A percentile compares a stretch with the other conserved stretches of the same genome.
These are phyloP conservation scores for Argyrosomus regius DNA, from an alignment of 2,797 vertebrate species.

Conservation along the genomic window DNA sequence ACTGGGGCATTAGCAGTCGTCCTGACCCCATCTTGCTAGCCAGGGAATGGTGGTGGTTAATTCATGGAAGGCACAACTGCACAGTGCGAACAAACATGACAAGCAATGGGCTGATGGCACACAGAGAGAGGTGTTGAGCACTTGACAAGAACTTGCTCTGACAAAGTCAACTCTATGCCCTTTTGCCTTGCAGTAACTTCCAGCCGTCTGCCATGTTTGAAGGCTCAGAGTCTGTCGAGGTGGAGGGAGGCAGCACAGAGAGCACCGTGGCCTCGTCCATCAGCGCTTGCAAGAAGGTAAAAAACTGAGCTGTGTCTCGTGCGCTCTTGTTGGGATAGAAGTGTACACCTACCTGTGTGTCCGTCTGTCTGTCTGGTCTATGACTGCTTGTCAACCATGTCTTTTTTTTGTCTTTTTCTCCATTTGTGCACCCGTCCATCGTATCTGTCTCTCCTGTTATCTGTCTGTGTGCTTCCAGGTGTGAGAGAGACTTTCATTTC, in stretches of 20 bases:
- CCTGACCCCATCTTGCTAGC: background rate
- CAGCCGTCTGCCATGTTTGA: slow-evolving; percentile 91
- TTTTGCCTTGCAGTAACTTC: slow-evolving; percentile 85
- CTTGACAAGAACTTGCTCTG: slow-evolving; percentile 63
- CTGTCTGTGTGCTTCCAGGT: slow-evolving; percentile 47
- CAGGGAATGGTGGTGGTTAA: background rate
- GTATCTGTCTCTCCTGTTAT: slow-evolving; percentile 40
- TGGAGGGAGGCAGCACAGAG: slow-evolving; percentile 81
- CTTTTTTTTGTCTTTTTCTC: background rate
- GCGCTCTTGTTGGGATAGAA: slow-evolving; percentile 15
- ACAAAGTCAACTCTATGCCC: slow-evolving; percentile 64
- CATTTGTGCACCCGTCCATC: slow-evolving; percentile 40
- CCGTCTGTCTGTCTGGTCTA: slow-evolving; percentile 12
- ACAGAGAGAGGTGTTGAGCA: slow-evolving; percentile 9
- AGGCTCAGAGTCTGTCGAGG: slow-evolving; percentile 81
- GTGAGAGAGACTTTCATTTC: slow-evolving; percentile 62
- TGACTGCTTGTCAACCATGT: background rate
- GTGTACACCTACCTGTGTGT: background rate
- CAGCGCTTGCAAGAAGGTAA: slow-evolving; percentile 96
- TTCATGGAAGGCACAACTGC: slow-evolving; percentile 9
- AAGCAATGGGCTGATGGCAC: slow-evolving; percentile 1
- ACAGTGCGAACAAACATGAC: slow-evolving; percentile 28
- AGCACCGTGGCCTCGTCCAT: slow-evolving; percentile 87
- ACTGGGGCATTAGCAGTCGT: background rate
- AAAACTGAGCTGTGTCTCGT: background rate